A percentile compares a stretch with the other conserved stretches of the same genome.
Evolutionary conservation across 2,888 invertebrate genomes (phyloP).

Genomic region (Hofmannophila pseudospretella): DNA sequence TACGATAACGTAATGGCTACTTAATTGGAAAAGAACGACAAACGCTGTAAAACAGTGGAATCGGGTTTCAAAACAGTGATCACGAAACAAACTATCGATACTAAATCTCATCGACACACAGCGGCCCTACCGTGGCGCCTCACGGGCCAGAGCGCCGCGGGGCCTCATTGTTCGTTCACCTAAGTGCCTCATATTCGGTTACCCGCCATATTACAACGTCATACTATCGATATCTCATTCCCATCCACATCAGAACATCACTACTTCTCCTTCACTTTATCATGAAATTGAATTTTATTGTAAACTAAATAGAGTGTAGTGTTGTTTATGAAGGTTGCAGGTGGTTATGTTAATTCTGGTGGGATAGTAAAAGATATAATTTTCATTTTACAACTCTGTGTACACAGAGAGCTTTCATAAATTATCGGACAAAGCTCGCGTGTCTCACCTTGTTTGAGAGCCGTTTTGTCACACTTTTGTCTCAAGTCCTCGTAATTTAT

Average conservation of each 20-base stretch:
- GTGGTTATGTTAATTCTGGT: slow-evolving; percentile 21
- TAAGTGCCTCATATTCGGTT: slow-evolving; percentile 76
- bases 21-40: too few relatives aligned
- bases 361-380: slow-evolving; percentile 49
- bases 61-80: too few relatives aligned
- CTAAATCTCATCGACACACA: slow-evolving; percentile 8
- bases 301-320: slow-evolving; percentile 23
- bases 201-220: slow-evolving; percentile 63
- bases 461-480: slow-evolving; percentile 59
- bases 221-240: slow-evolving; percentile 59
- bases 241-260: slow-evolving; percentile 27
- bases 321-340: slow-evolving; percentile 2
- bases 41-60: too few relatives aligned
- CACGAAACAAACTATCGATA: too few relatives aligned
- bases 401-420: slow-evolving; percentile 62
- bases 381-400: slow-evolving; percentile 68
- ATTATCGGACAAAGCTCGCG: slow-evolving; percentile 61
- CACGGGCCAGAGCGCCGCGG: slow-evolving; percentile 54
- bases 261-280: slow-evolving; percentile 19
- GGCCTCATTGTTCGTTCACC: slow-evolving; percentile 63
- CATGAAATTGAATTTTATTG: slow-evolving; percentile 12
- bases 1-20: too few relatives aligned
- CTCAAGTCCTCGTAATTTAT: slow-evolving; percentile 33
- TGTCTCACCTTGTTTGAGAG: slow-evolving; percentile 67
- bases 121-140: slow-evolving; percentile 63